Evolutionary conservation across 2,113 vertebrate genomes (phyloP).

Genomic region (Jacana jacana): DNA sequence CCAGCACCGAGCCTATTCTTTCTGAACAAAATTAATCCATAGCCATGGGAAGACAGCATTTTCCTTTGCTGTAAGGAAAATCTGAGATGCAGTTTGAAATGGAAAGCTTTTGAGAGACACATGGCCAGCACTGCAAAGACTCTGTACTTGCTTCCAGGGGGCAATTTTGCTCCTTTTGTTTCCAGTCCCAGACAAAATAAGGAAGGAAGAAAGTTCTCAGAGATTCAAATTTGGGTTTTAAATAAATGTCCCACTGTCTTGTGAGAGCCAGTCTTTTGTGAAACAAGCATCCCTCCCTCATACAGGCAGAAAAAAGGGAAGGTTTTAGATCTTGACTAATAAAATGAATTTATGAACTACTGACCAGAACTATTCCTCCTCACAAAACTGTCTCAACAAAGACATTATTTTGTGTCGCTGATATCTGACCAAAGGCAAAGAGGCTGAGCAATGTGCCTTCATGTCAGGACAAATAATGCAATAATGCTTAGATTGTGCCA

Average conservation of each 20-base stretch:
- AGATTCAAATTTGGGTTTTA: slow-evolving; percentile 3
- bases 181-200: slow-evolving; percentile 1
- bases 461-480: slow-evolving; percentile 47
- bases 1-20: background rate
- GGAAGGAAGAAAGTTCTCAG: slow-evolving; percentile 26
- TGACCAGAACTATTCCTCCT: slow-evolving; percentile 14
- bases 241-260: slow-evolving; percentile 33
- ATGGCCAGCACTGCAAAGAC: background rate
- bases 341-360: slow-evolving; percentile 25
- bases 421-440: slow-evolving; percentile 44
- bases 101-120: background rate
- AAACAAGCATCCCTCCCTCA: background rate
- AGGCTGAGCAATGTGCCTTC: slow-evolving; percentile 37
- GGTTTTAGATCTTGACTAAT: slow-evolving; percentile 32
- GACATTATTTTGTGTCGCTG: slow-evolving; percentile 33
- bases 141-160: background rate
- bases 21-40: background rate
- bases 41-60: background rate
- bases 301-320: background rate
- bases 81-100: background rate
- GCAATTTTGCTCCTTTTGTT: slow-evolving; percentile 5
- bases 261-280: background rate
- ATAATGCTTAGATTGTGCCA: slow-evolving; percentile 35
- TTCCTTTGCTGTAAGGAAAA: background rate
- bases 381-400: slow-evolving; percentile 31